Percentiles rank a stretch among this genome's conserved stretches.
These are phyloP conservation scores for Tachina grossa DNA, from an alignment of 2,888 invertebrate genomes.

Conservation along the genomic window DNA sequence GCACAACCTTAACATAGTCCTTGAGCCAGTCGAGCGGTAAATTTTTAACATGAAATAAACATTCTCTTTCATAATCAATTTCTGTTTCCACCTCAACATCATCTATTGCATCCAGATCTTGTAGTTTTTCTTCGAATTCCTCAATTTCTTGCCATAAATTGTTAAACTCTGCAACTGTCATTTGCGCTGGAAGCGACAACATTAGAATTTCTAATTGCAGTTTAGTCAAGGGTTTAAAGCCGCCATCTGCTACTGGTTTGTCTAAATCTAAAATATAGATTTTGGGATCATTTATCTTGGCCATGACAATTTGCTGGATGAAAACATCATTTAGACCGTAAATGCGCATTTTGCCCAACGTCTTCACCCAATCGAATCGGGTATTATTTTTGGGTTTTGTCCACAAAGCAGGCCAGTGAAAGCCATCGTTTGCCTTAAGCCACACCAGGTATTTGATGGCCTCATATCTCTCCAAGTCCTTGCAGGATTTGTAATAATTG, in stretches of 20 bases:
- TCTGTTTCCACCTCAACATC: slow-evolving; percentile 43
- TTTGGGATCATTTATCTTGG: slow-evolving; percentile 43
- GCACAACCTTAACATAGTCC: slow-evolving; percentile 65
- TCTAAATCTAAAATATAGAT: slow-evolving; percentile 67
- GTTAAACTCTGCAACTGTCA: neutral
- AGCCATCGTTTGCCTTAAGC: slow-evolving; percentile 62
- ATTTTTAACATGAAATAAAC: slow-evolving; percentile 46
- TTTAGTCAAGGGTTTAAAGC: slow-evolving; percentile 64
- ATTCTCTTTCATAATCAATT: slow-evolving; percentile 37
- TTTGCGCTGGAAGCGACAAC: slow-evolving; percentile 47
- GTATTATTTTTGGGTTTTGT: slow-evolving; percentile 4
- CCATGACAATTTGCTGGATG: slow-evolving; percentile 68
- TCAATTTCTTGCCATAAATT: slow-evolving; percentile 63
- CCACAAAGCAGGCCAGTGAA: slow-evolving; percentile 67
- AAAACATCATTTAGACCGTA: slow-evolving; percentile 73
- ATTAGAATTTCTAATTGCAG: slow-evolving; percentile 48
- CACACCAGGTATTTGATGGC: slow-evolving; percentile 61
- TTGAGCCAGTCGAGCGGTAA: slow-evolving; percentile 69
- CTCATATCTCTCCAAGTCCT: slow-evolving; percentile 42
- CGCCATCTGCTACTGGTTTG: slow-evolving; percentile 68
- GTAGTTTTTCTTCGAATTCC: slow-evolving; percentile 64
- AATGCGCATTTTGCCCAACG: slow-evolving; percentile 69
- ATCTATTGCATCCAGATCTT: slow-evolving; percentile 58
- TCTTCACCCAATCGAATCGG: slow-evolving; percentile 70
- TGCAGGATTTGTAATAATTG: slow-evolving; percentile 68